Base-by-base conservation (phyloP, 2,888 invertebrate genomes). In the Macrostomum cliftonense region DNA sequence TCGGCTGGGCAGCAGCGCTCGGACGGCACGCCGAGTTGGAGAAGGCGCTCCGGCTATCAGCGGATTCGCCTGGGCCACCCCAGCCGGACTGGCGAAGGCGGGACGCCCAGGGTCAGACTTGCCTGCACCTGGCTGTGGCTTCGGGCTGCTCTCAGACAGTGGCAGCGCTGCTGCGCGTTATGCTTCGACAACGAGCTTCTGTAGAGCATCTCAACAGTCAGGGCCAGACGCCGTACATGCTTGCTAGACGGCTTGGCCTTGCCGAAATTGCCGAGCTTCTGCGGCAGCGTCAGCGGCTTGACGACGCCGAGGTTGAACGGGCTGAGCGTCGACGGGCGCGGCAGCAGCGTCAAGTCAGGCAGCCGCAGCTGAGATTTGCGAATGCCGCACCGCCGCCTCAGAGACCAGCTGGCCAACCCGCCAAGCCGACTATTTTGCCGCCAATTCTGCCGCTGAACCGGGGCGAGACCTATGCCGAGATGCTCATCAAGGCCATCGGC, bases 161-260 rank as follows among this genome's bases (percentile, higher is more conserved):
- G 4, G 40, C 5, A 2, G 17, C 9, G 16, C 16, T 40, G 40
- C 20, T 40, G 5, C 17, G 20, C 4, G 40, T 9, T 5, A 40
- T 40, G 40, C 40, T 16, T 2, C 40, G 40, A 2, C 40, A 17
- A 9, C 28, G 49, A 39, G 14, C 49, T 20, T 49, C 37, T 9
- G 46, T 38, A 2, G 49, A 51, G 14, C 14, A 17, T 1, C 17
- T 20, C 2, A 47, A 50, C 19, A 39, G 19, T 38, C 21, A 20
- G 19, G 51, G 51, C n/a, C 28, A 43, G 37, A 51, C 51, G 38
- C 43, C 51, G 17, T 51, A 51, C 43, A 19, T 50, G 16, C 36
- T 21, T 17, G 43, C 43, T 2, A 37, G 50, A 20, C 50, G 51
- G n/a, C 43, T 51, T n/a, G 43, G 43, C 12, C 50, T 21, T 37